Base-by-base conservation (phyloP, 2,888 invertebrate genomes). In the Amphimallon solstitiale region DNA sequence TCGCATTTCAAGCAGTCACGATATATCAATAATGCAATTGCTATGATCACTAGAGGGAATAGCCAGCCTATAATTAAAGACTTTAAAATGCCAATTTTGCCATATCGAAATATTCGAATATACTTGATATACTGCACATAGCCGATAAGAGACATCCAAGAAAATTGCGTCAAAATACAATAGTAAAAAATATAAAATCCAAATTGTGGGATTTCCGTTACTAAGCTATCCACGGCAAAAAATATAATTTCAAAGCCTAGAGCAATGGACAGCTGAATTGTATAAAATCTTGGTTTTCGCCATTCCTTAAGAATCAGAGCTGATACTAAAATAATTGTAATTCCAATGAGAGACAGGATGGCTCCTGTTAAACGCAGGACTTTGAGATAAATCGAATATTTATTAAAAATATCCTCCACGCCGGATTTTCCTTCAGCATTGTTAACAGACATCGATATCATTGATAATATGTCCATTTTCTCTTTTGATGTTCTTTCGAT, bases 201-300 rank as follows among this genome's bases (percentile, higher is more conserved):
- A 12, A 51, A 6, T 9, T 51, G 51, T 5, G 34, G n/a, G 9
- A 51, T 10, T 4, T 15, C 35, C 1, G 14, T 17, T 14, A 15
- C 5, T 23, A 23, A 23, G 10, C 3, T 40, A 9, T 43, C 56
- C 9, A 56, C 14, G 10, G 43, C 10, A 3, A 56, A 19, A 9
- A 56, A 43, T 1, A 23, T 29, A 7, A 56, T 12, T 56, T 56
- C 38, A 14, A 56, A 56, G 4, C 40, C 14, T 7, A 23, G 43
- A 2, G 29, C 43, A 15, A 56, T 43, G 1, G 56, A 56, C 7
- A 56, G 12, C 9, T 56, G 56, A 43, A 40, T 15, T 14, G 56
- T 56, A n/a, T 40, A 54, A 19, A 37, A 54, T 19, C 54, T 17
- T 21, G 21, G 37, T n/a, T 37, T 54, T n/a, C 38, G 38, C 54